Base-by-base conservation (phyloP, 2,797 vertebrate genomes). In the Poeciliopsis gracilis region DNA sequence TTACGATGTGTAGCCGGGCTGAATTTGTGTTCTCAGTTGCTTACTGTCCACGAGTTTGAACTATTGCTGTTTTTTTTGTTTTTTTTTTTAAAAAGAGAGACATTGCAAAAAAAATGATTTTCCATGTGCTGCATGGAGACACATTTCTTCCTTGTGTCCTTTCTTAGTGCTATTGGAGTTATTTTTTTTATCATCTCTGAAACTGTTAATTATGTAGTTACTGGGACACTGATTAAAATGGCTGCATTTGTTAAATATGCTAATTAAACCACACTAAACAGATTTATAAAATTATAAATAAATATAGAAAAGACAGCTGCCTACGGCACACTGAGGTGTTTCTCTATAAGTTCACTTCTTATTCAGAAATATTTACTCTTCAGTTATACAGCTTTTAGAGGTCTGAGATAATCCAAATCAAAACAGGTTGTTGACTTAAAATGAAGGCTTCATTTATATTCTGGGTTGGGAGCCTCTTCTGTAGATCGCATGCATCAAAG, bases 1-100 rank as follows among this genome's bases (percentile, higher is more conserved):
- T 83, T 77, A 72, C 67, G 81, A 79, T 80, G 79, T 82, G 82
- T 59, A 70, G 82, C 47, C 66, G 41, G 82, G 63, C 72, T 78
- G 79, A 80, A 72, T 82, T 82, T 80, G 45, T 75, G 73, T 46
- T 77, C 61, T 57, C 38, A 70, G 76, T 78, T 79, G 73, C 25
- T 51, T 75, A 25, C 49, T 78, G 51, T 63, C 49, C 70, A 8
- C 18, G 38, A 82, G 75, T 86, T 83, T 77, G 72, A 81, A 77
- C 77, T 79, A 28, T 72, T 75, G 72, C 53, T 63, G 0, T 78
- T 18, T 25, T 73, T 75, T 53, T 20, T 49, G 18, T 36, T 33
- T 33, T 33, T 33, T 36, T 36, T 36, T 33, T 33, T 33, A 43
- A 45, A 28, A 61, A n/a, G 18, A 47, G 23, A 53, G 38, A 74